Evolutionary conservation across 2,888 invertebrate species (phyloP).

Genomic region (Seira ritae): DNA sequence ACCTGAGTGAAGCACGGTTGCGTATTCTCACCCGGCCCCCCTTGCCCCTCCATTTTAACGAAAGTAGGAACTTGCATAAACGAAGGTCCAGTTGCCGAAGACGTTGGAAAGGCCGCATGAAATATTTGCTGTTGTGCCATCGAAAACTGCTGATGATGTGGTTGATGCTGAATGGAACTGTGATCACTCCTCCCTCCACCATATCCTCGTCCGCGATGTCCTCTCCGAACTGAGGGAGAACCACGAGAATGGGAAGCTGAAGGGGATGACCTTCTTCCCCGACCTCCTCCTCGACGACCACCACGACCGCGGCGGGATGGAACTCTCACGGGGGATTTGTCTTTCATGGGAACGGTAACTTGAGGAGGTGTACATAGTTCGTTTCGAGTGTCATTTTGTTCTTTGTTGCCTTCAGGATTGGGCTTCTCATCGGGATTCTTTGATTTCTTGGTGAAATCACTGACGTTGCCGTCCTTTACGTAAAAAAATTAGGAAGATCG

Average conservation of each 20-base stretch:
- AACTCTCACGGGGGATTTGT: slow-evolving; percentile 34
- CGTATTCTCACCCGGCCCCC: too few relatives aligned
- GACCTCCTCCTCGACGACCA: slow-evolving; percentile 44
- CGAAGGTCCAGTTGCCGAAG: neutral
- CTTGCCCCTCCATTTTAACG: neutral
- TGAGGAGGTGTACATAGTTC: slow-evolving; percentile 13
- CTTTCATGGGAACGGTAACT: neutral
- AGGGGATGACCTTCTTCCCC: slow-evolving; percentile 32
- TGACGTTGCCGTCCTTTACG: slow-evolving; percentile 47
- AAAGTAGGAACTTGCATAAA: neutral
- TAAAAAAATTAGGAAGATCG: neutral
- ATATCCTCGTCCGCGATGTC: neutral
- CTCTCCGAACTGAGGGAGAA: neutral
- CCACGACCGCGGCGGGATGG: slow-evolving; percentile 47
- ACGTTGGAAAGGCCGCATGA: neutral
- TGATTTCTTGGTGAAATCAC: slow-evolving; percentile 37
- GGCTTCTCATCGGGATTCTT: slow-evolving; percentile 10
- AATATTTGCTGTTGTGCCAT: slow-evolving; percentile 9
- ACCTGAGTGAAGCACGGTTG: neutral
- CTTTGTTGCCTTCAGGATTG: neutral
- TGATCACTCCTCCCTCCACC: slow-evolving; percentile 3
- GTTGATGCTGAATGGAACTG: neutral
- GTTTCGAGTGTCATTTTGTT: neutral
- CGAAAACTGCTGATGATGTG: neutral
- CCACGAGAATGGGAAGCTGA: neutral